phyloP scores from a whole-genome alignment of 2,113 vertebrate species.

The Epinephelus cyanopodus region DNA sequence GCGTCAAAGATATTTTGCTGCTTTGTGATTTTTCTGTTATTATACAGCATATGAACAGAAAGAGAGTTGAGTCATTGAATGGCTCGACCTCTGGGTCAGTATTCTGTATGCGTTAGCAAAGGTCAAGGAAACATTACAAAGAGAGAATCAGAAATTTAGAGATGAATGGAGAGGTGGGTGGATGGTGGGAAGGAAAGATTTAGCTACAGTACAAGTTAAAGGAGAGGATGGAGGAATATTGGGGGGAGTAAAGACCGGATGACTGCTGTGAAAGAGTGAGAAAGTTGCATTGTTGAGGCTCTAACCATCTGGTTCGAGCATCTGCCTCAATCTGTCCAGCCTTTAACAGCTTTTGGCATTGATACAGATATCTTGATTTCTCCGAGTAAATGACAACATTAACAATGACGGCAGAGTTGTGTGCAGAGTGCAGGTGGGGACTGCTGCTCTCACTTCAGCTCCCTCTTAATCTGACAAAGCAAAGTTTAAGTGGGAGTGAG shows the following conservation, averaged over 20 bases:
- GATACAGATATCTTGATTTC: constrained; percentile 40
- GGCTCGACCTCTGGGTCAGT: background rate
- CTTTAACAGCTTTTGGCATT: constrained; percentile 52
- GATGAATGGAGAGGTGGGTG: background rate
- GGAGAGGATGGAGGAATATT: constrained; percentile 10
- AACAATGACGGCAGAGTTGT: background rate
- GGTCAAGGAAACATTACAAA: background rate
- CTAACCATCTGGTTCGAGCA: constrained; percentile 59
- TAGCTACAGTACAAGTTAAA: background rate
- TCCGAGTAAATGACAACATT: constrained; percentile 16
- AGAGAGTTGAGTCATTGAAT: background rate
- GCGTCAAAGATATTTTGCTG: too few species aligned
- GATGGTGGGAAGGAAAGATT: background rate
- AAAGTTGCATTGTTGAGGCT: constrained; percentile 29
- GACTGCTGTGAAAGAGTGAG: constrained; percentile 12
- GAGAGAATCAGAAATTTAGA: background rate
- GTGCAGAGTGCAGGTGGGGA: background rate
- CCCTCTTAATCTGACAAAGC: background rate
- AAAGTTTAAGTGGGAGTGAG: background rate
- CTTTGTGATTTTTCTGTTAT: background rate
- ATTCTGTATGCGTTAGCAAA: background rate
- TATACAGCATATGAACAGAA: background rate
- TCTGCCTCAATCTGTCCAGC: constrained; percentile 59
- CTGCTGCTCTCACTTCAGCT: constrained; percentile 7
- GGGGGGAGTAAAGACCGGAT: background rate